Base-by-base conservation (phyloP, 2,888 invertebrate genomes). In the Protodeltote pygarga region DNA sequence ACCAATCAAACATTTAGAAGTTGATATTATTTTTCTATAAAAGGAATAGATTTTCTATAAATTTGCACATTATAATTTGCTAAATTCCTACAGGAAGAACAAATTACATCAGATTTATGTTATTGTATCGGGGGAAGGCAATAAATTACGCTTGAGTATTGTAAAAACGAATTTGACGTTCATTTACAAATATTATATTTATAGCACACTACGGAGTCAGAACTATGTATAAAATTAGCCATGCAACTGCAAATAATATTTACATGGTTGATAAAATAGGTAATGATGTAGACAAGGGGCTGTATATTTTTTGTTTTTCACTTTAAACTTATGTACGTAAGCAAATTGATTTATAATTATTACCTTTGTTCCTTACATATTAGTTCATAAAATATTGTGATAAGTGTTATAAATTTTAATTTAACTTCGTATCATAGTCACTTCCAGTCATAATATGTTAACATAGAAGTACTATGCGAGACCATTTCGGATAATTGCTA, bases 91-190 rank as follows among this genome's bases (percentile, higher is more conserved):
- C 34, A 40, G 33, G 13, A 24, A 46, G 44, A 41, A 45, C 29
- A 46, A 39, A 23, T 62, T 58, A 67, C 67, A 74, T 71, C 77
- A 73, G 72, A 75, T 76, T 75, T 72, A 73, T 79, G 69, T 77
- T 82, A 67, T 61, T 69, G 74, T 90, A 89, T 87, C 90, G 93
- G 94, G 94, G 94, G 94, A 94, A 94, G 94, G 94, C 94, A 94
- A 94, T 93, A 93, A 93, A 93, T 93, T 94, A 94, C 94, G 94
- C 94, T 94, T 94, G 88, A 89, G 89, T 88, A 73, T 86, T 84
- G 81, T 88, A 86, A 84, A 83, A 83, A 82, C 72, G 79, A 80
- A 79, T 82, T 73, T 77, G 77, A 83, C 72, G 71, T 75, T 77
- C 75, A 55, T 48, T 44, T 48, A 59, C 39, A 48, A n/a, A n/a